Base-by-base conservation (phyloP, 1,140 invertebrate species). In the Trypoxylus dichotomus region DNA sequence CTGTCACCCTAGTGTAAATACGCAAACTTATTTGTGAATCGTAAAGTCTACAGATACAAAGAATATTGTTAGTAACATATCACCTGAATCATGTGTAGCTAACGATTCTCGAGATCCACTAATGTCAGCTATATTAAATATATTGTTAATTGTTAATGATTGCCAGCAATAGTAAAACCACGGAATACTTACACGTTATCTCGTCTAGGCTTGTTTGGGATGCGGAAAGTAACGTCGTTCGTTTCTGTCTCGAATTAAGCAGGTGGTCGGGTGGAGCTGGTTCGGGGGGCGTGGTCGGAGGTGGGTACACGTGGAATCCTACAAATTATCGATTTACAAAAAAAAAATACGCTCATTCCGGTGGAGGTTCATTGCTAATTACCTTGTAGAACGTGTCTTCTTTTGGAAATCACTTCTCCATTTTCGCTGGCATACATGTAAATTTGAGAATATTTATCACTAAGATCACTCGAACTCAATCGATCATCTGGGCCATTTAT, bases 281-380 rank as follows among this genome's bases (percentile, higher is more conserved):
- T 87, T 95, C 93, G 72, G 94, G 93, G 42, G 93, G 93, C 77
- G 93, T 94, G 80, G 92, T 93, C 68, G 93, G 92, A 79, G 92
- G 93, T 80, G 94, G 93, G 85, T 94, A 95, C 76, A 94, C 93
- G 85, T 93, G 92, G 85, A 94, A 94, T 84, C 93, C 93, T 92
- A 85, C 80, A 80, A 79, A 37, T 74, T 7, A 19, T 68, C 27
- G 37, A 13, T 73, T 13, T 15, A 29, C 11, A 11, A 15, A 0
- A n/a, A n/a, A n/a, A n/a, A 32, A 73, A n/a, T 15, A 73, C 71
- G 15, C 3, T 3, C 24, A 21, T 37, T 42, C 7, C 7, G 7
- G 27, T 37, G 6, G 32, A 41, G 25, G 1, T 13, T 11, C 7
- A 8, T 63, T 2, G 6, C 5, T 63, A 63, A 24, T 63, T 79